Base-by-base conservation (phyloP, 2,888 invertebrate genomes). In the Polietes domitor region DNA sequence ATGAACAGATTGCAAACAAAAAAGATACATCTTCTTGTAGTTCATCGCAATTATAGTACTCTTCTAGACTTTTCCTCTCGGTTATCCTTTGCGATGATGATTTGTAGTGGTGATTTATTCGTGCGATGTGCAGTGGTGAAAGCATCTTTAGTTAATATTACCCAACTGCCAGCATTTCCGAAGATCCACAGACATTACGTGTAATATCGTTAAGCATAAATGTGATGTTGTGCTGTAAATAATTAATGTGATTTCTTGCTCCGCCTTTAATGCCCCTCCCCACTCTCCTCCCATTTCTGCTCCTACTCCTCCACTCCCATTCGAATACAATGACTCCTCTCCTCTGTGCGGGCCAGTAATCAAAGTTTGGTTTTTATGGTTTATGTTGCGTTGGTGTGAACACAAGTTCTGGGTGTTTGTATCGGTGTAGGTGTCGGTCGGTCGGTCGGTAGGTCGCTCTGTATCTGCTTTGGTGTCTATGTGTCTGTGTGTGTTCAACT, bases 191-290 rank as follows among this genome's bases (percentile, higher is more conserved):
- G 1, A 32, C 19, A 37, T 63, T 32, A 17, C 32, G 2, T n/a
- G 15, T 28, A 15, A 61, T 61, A 61, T 61, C 26, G 28, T 7
- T 28, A 12, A n/a, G 28, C 58, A 61, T 61, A 61, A 61, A 61
- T 37, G 37, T 37, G 63, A 63, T 37, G 37, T 63, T 63, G 7
- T 63, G 1, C 37, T 9, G 17, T 9, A 32, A 63, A 63, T 63
- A 63, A 63, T 63, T 63, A 63, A 63, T 63, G 37, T 32, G 28
- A 17, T 32, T 55, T 55, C 7, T 12, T 61, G 17, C 63, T n/a
- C n/a, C 63, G n/a, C 37, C 19, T 2, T 17, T n/a, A 28, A 21
- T 12, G n/a, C 10, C 55, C 55, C 21, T 55, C 55, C 55, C 12
- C 1, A 37, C 4, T n/a, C n/a, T n/a, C n/a, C n/a, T n/a, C n/a